Base-by-base conservation (phyloP, 2,113 vertebrate species). In the Xyrauchen texanus region DNA sequence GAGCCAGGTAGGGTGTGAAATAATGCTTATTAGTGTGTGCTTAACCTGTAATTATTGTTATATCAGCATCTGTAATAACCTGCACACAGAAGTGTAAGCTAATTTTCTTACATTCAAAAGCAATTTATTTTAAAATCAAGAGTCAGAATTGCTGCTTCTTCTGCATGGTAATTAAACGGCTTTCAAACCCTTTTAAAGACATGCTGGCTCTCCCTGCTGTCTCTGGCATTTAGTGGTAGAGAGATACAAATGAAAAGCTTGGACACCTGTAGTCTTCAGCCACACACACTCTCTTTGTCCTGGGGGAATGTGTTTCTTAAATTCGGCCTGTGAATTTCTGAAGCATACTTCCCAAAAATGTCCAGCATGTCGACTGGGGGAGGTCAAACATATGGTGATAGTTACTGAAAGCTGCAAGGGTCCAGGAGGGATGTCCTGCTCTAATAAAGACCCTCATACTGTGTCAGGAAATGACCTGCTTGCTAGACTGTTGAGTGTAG, bases 1-100 rank as follows among this genome's bases (percentile, higher is more conserved):
- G 96, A 55, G 95, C 96, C 84, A 97, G 97, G 97, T 98, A 90
- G 42, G 6, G 45, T 4, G 7, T 57, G 15, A 57, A 45, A 60
- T 8, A 46, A 34, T 65, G 16, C 6, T 13, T 52, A 67, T 80
- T 65, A 57, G n/a, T 11, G 8, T n/a, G 16, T 16, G 51, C 12
- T 34, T 34, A 78, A 49, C 58, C 34, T 68, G 45, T 62, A 51
- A 68, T 76, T 68, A 46, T 45, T 9, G 9, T 52, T 71, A 34
- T 46, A 47, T 11, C 42, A 0, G 7, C 16, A 58, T 64, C 61
- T 53, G 73, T 76, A 76, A 76, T 76, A 65, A 65, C 13, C 62
- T 10, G 61, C 47, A 15, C 62, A n/a, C 61, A 55, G 62, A 64
- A 12, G 49, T 53, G 61, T 76, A 76, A 76, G 49, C 42, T n/a